Evolutionary conservation across 2,113 vertebrate genomes (phyloP), one percentile per base, ranked within the genome.

Genomic region (Tachycineta bicolor): DNA sequence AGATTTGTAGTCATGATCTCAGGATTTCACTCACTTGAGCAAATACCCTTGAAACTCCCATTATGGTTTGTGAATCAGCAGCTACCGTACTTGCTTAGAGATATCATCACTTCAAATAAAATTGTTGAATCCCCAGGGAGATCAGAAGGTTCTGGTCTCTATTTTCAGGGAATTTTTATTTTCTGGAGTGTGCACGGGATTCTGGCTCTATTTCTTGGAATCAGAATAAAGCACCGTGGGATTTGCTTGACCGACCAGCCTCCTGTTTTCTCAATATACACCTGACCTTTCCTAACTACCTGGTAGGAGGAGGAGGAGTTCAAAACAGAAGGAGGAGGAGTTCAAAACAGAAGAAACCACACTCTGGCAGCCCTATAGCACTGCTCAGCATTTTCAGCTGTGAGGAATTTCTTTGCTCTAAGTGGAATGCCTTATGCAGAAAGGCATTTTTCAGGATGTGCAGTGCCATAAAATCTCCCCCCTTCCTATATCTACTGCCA

Each of bases 31-130:
- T 91, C 70, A 44, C 87, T 90, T 55, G 62, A 77, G 62, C 76
- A 96, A 93, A 91, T 83, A 81, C 43, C 65, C 92, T 77, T 87
- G 88, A 90, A 97, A 81, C 80, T 95, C 92, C 80, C 76, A 70
- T 94, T 91, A 93, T 56, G 88, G 87, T 89, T 85, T 87, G 67
- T 94, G 96, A 94, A 92, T 94, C 94, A 94, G 83, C 64, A 5
- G 2, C 79, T 90, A 67, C 55, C 86, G 77, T 50, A 43, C 52
- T 85, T 93, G 95, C 80, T 91, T 69, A 80, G 90, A 91, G 93
- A 95, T 96, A 93, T 11, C 82, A 96, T 94, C 92, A 88, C 82
- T 68, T 49, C 60, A 92, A 90, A 91, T 93, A 90, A 90, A 90
- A 88, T 59, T 49, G 43, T 19, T 85, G 59, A 71, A 83, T 77